Conservation (phyloP, 2,797 vertebrate species). For the Pseudocheirus occidentalis region DNA sequence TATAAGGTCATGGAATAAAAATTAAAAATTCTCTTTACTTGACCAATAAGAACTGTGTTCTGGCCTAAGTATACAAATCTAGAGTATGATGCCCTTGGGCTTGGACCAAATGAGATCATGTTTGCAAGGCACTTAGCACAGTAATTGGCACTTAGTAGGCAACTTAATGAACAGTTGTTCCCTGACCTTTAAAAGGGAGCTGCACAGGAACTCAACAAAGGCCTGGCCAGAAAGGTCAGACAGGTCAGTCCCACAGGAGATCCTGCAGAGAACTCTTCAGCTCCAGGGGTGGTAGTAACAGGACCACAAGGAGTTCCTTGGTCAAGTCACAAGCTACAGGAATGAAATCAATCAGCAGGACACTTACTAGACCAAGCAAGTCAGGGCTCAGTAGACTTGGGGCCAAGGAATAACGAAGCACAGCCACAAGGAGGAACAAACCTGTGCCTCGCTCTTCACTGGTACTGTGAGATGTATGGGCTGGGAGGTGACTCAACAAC, state of each 20-base stretch:
- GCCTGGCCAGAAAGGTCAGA: background rate
- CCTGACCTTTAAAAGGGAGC: background rate
- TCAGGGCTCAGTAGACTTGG: background rate
- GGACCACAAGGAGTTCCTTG: background rate
- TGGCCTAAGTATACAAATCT: background rate
- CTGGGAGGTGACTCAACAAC: background rate
- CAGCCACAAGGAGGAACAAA: background rate
- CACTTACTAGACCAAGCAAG: background rate
- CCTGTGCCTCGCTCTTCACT: background rate
- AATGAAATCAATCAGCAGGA: background rate
- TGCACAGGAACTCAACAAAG: background rate
- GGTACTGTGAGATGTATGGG: background rate
- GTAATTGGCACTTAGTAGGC: background rate
- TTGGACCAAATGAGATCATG: background rate
- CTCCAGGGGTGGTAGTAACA: background rate
- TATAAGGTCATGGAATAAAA: background rate
- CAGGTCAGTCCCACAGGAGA: background rate
- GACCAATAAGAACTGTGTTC: background rate
- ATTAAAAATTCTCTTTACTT: background rate
- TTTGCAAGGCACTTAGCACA: background rate
- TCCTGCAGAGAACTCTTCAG: background rate
- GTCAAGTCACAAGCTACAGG: background rate
- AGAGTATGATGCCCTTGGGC: background rate
- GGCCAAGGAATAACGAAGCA: background rate
- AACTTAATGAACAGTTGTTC: background rate